phyloP scores from a whole-genome alignment of 2,888 invertebrate species.

The Synergus gifuensis region DNA sequence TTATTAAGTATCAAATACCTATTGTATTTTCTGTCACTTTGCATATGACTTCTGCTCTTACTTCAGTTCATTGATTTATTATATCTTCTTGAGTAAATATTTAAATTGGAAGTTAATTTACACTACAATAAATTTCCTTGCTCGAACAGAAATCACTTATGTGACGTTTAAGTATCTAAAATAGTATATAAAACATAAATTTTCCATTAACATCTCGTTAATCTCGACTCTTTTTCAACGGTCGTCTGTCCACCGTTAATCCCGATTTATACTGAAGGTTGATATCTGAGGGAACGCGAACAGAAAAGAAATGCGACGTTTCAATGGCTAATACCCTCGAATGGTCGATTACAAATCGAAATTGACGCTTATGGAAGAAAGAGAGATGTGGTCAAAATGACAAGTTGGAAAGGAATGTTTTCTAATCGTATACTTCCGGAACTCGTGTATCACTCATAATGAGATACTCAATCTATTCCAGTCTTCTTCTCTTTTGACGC shows the following conservation, averaged over 20 bases:
- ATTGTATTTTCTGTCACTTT: background rate
- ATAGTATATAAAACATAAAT: slow-evolving; percentile 22
- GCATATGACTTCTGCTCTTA: background rate
- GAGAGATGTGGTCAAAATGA: slow-evolving; percentile 31
- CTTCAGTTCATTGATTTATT: background rate
- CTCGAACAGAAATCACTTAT: slow-evolving; percentile 17
- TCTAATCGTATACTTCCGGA: slow-evolving; percentile 37
- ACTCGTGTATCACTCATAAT: slow-evolving; percentile 37
- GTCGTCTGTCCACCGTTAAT: slow-evolving; percentile 29
- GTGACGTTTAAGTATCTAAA: slow-evolving; percentile 26
- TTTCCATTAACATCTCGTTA: slow-evolving; percentile 35
- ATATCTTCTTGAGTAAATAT: background rate
- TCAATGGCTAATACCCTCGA: slow-evolving; percentile 28
- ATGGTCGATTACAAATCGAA: slow-evolving; percentile 34
- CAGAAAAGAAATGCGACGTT: slow-evolving; percentile 28
- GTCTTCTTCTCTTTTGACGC: slow-evolving; percentile 24
- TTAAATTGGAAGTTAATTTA: slow-evolving; percentile 10
- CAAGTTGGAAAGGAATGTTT: slow-evolving; percentile 39
- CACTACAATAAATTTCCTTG: slow-evolving; percentile 2
- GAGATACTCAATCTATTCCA: slow-evolving; percentile 31
- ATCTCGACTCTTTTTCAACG: slow-evolving; percentile 22
- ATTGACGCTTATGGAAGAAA: slow-evolving; percentile 28
- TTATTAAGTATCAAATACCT: background rate
- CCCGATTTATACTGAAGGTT: slow-evolving; percentile 35
- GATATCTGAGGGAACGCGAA: slow-evolving; percentile 13